Base-by-base conservation (phyloP, 2,888 invertebrate species). In the Drosophila suboccidentalis region DNA sequence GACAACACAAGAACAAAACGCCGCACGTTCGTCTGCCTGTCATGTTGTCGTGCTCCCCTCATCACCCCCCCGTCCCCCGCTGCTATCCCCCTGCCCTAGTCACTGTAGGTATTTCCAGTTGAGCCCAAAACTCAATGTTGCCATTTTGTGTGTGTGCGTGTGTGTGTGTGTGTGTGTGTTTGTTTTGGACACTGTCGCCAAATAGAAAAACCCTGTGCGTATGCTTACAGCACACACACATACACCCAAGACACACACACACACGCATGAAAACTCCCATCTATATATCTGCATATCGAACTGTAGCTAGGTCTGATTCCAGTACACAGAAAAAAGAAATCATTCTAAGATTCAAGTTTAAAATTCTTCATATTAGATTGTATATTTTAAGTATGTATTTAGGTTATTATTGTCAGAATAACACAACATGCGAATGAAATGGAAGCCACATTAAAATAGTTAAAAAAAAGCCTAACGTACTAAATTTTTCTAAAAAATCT, bases 161-260 rank as follows among this genome's bases (percentile, higher is more conserved):
- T 77, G 70, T 77, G 70, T 66, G 53, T 63, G 46, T 34, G 64
- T 71, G 44, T 62, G 71, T 75, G 63, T 65, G 65, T 62, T 55
- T 81, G 75, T 72, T 84, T 83, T 82, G 82, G 81, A 84, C 84
- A 71, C 75, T 87, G 87, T 83, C 82, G 82, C 79, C 85, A 80
- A 86, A 85, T 85, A 80, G 80, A 75, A 82, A 75, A 66, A 36
- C 58, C 55, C 69, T 58, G 51, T 73, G 72, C 64, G 62, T 82
- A 58, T 69, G 51, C 32, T 29, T 46, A 39, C 32, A 26, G 38
- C 39, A 53, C 29, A 26, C 38, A 15, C 41, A 11, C 54, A 44
- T 22, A 36, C 29, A 13, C 8, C 36, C 38, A 67, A 22, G 22
- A 63, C 53, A 51, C 29, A 55, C 49, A 59, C 3, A 17, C 15